phyloP scores from a whole-genome alignment of 1,140 invertebrate species.

The Ericerus pela region DNA sequence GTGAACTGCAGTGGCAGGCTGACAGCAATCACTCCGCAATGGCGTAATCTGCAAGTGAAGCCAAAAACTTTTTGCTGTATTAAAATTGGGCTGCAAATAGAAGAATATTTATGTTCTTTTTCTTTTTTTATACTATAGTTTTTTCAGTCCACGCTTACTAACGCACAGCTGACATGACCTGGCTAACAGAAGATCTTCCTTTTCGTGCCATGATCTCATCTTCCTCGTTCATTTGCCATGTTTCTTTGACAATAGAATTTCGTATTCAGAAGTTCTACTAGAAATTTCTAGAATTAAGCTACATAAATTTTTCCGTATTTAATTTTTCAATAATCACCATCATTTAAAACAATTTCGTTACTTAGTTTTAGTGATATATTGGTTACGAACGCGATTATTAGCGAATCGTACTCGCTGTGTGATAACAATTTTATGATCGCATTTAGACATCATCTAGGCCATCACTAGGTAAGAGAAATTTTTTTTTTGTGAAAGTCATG shows the following conservation, averaged over 20 bases:
- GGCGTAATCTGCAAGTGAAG: too few relatives aligned
- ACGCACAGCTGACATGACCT: too few relatives aligned
- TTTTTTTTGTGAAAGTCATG: too few relatives aligned
- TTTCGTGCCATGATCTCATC: background rate
- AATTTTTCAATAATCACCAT: background rate
- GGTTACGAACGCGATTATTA: background rate
- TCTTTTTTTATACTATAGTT: too few relatives aligned
- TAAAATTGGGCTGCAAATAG: too few relatives aligned
- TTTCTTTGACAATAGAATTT: background rate
- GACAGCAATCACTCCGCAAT: too few relatives aligned
- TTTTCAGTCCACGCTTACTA: too few relatives aligned
- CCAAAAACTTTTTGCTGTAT: too few relatives aligned
- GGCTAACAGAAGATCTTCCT: background rate
- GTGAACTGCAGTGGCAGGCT: too few relatives aligned
- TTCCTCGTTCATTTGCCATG: background rate
- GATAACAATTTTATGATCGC: background rate
- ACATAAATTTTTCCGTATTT: too few relatives aligned
- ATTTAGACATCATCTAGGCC: background rate
- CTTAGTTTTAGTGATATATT: background rate
- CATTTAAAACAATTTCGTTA: background rate
- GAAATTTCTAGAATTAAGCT: conserved; percentile 1
- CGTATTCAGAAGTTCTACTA: background rate
- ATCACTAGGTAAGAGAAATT: too few relatives aligned
- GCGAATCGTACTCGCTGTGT: background rate
- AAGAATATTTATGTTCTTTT: too few relatives aligned